phyloP scores from a whole-genome alignment of 2,888 invertebrate species.

The Zaprionus obscuricornis region DNA sequence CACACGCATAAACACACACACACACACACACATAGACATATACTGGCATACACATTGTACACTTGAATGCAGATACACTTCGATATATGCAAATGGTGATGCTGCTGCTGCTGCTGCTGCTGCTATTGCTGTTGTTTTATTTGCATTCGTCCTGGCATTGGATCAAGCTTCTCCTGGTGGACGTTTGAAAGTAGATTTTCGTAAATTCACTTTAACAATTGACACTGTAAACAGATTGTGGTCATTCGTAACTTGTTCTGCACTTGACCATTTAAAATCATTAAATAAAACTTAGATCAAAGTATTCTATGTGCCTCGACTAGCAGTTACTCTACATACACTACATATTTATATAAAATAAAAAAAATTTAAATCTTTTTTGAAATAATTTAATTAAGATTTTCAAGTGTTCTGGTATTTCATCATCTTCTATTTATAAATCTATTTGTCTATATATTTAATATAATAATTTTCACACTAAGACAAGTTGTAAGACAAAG shows the following conservation, averaged over 20 bases:
- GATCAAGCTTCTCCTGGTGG: constrained; percentile 27
- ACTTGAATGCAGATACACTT: constrained; percentile 2
- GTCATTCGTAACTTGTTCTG: constrained; percentile 54
- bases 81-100: constrained; percentile 54
- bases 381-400: no score
- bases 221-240: constrained; percentile 73
- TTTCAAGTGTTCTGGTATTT: no score
- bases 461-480: no score
- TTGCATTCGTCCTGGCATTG: constrained; percentile 58
- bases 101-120: background rate
- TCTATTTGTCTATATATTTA: no score
- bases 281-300: constrained; percentile 11
- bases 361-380: no score
- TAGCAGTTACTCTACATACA: background rate
- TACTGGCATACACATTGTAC: background rate
- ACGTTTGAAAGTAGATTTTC: constrained; percentile 57
- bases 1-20: constrained; percentile 6
- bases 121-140: constrained; percentile 50
- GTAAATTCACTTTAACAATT: constrained; percentile 70
- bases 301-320: background rate
- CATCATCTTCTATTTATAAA: no score
- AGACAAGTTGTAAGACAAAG: no score
- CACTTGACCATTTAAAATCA: constrained; percentile 45
- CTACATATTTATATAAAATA: no score
- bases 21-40: background rate